Conservation (phyloP, 2,888 invertebrate genomes). For the Spodoptera littoralis region DNA sequence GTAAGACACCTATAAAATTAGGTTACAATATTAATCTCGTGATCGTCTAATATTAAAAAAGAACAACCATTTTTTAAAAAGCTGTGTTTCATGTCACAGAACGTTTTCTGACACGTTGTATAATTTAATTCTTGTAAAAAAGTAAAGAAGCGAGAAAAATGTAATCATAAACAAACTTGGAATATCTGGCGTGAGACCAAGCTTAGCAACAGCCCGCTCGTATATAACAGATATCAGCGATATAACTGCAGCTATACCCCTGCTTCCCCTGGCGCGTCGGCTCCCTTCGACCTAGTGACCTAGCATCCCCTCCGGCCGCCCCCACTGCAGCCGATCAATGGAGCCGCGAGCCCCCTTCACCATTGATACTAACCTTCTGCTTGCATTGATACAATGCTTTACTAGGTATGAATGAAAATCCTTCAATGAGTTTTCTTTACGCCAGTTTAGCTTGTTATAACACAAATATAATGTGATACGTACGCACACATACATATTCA, state of each 20-base stretch:
- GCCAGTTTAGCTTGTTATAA: constrained; percentile 47
- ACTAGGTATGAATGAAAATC: constrained; percentile 71
- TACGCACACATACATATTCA: constrained; percentile 23
- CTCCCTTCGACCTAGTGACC: constrained; percentile 81
- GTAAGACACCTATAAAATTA: constrained; percentile 45
- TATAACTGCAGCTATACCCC: constrained; percentile 51
- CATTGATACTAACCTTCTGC: constrained; percentile 67
- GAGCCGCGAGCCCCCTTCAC: constrained; percentile 64
- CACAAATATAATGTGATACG: constrained; percentile 33
- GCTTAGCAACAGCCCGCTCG: constrained; percentile 56
- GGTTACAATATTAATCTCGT: constrained; percentile 56
- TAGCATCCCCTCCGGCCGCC: constrained; percentile 58
- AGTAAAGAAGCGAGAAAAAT: constrained; percentile 61
- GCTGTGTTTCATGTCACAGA: constrained; percentile 62
- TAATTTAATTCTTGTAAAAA: constrained; percentile 60
- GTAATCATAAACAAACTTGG: constrained; percentile 62
- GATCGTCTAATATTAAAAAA: constrained; percentile 46
- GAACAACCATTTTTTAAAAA: constrained; percentile 49
- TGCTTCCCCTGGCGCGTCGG: constrained; percentile 50
- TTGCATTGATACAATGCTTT: constrained; percentile 70
- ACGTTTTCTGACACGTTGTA: constrained; percentile 62
- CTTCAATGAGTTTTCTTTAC: constrained; percentile 56
- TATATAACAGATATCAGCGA: constrained; percentile 45
- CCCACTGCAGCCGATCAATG: constrained; percentile 79
- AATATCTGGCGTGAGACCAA: constrained; percentile 60